phyloP scores from a whole-genome alignment of 2,888 invertebrate genomes.

The Agrenia bidenticulata region DNA sequence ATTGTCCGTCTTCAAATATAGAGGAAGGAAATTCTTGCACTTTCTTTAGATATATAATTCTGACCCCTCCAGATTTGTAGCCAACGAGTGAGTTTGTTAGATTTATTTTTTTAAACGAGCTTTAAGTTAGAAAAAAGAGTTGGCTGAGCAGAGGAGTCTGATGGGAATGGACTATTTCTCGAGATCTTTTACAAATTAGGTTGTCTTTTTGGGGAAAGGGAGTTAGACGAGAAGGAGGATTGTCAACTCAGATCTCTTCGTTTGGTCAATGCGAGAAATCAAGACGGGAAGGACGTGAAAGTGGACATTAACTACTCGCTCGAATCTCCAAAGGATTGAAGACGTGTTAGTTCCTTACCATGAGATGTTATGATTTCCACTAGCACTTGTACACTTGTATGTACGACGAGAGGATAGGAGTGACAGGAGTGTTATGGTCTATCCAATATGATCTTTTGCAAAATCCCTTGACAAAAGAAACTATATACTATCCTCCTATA shows the following conservation, averaged over 20 bases:
- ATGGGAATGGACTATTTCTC: slow-evolving; percentile 1
- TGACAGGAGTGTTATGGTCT: background rate
- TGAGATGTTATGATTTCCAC: slow-evolving; percentile 12
- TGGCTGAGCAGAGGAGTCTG: background rate
- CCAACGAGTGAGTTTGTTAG: no score
- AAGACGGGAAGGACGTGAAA: slow-evolving; percentile 12
- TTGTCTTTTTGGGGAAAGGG: slow-evolving; percentile 4
- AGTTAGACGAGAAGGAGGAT: slow-evolving; percentile 1
- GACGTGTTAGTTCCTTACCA: background rate
- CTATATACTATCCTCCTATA: background rate
- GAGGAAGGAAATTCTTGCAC: no score
- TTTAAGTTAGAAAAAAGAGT: no score
- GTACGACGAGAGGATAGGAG: background rate
- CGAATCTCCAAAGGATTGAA: slow-evolving; percentile 1
- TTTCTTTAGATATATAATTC: no score
- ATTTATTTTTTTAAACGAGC: no score
- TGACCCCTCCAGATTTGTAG: no score
- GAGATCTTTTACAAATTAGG: slow-evolving; percentile 14
- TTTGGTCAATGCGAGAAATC: slow-evolving; percentile 11
- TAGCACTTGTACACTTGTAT: background rate
- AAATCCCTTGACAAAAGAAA: slow-evolving; percentile 12
- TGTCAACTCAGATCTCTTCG: slow-evolving; percentile 7
- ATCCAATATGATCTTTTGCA: background rate
- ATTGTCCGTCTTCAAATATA: no score
- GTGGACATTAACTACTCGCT: slow-evolving; percentile 7